Evolutionary conservation across 2,797 vertebrate genomes (phyloP).

Genomic region (Brachyrhaphis roseni): DNA sequence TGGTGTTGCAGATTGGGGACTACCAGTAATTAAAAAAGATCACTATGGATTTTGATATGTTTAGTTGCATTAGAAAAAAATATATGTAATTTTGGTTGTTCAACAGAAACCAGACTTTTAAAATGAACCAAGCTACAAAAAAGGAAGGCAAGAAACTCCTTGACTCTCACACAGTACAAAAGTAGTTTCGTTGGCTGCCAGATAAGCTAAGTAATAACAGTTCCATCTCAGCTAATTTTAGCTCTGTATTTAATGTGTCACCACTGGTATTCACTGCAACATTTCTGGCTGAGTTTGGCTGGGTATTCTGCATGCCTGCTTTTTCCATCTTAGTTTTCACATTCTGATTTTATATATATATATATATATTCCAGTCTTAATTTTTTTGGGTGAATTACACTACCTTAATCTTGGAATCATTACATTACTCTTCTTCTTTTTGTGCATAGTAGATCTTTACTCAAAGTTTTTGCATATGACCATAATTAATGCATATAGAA

Average conservation of each 20-base stretch:
- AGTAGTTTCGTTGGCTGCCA: conserved; percentile 70
- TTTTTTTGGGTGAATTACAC: conserved; percentile 23
- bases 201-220: conserved; percentile 81
- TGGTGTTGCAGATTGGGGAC: not conserved
- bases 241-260: conserved; percentile 75
- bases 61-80: not conserved
- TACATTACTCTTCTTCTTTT: not conserved
- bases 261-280: conserved; percentile 76
- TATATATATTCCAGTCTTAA: conserved; percentile 6
- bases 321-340: conserved; percentile 42
- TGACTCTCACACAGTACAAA: conserved; percentile 46
- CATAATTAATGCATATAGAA: not conserved
- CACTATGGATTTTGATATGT: not conserved
- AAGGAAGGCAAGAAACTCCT: conserved; percentile 51
- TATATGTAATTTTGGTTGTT: not conserved
- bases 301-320: conserved; percentile 47
- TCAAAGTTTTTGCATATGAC: not conserved
- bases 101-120: not conserved
- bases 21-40: too few species aligned
- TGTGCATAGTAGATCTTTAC: not conserved
- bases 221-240: conserved; percentile 81
- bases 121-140: not conserved
- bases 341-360: conserved; percentile 20
- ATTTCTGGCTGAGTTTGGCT: conserved; percentile 72
- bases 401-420: not conserved